A percentile compares a stretch with the other conserved stretches of the same genome.
phyloP scores from a whole-genome alignment of 2,113 vertebrate genomes.

The Isurus oxyrinchus region DNA sequence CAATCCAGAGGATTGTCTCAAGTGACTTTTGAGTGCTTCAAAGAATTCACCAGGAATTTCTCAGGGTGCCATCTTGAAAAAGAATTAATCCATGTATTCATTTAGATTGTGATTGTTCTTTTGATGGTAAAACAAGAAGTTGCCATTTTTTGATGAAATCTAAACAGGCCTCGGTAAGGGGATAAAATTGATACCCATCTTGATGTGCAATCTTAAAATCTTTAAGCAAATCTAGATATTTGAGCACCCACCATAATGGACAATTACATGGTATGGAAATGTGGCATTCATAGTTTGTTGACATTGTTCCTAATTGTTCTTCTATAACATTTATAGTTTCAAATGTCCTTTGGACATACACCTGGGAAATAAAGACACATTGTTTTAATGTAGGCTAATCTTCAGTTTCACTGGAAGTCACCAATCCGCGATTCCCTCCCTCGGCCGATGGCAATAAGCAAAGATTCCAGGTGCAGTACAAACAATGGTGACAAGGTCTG shows the following conservation, averaged over 20 bases:
- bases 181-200: neutral
- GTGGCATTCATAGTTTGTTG: neutral
- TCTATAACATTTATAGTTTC: neutral
- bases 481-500: neutral
- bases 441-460: neutral
- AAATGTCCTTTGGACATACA: neutral
- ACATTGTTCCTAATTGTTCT: neutral
- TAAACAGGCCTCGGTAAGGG: neutral
- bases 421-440: neutral
- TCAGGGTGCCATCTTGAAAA: neutral
- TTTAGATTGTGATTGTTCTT: neutral
- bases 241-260: neutral
- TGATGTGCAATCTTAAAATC: neutral
- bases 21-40: neutral
- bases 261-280: neutral
- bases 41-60: neutral
- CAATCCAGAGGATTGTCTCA: neutral
- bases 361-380: slow-evolving; percentile 5
- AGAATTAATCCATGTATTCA: neutral
- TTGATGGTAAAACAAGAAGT: neutral
- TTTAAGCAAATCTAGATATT: neutral
- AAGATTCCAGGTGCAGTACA: neutral
- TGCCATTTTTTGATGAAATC: neutral
- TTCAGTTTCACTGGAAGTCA: neutral
- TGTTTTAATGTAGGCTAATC: slow-evolving; percentile 17